Evolutionary conservation across 2,113 vertebrate species (phyloP), one percentile per base, ranked within the genome.

Genomic region (Daboia siamensis): DNA sequence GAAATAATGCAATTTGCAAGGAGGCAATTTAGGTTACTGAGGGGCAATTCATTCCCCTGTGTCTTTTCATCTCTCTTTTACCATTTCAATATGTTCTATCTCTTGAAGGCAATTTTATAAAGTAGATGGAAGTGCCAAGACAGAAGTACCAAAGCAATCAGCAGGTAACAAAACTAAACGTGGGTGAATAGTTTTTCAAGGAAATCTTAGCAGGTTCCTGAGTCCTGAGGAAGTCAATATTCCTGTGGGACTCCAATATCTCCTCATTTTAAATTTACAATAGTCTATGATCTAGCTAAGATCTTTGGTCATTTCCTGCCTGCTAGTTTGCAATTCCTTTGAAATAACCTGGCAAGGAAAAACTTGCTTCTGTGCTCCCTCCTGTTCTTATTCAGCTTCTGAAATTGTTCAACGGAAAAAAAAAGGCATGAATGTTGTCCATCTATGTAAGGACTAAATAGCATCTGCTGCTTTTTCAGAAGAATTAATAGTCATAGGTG

Each of bases 1-100:
- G 88, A 90, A 86, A 85, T 59, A 86, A 59, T 90, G 64, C 84
- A 48, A 7, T 17, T 86, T 69, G 0, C 1, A 57, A 61, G 3
- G n/a, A 69, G 3, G 39, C 69, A 89, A 24, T 59, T 88, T 20
- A 1, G 51, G 89, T 48, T 91, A 93, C 94, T 90, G 1, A 94
- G 59, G 0, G 33, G 26, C 1, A 80, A 0, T 91, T 86, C 33
- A 88, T 91, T 96, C 90, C 93, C 26, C 26, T 1, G 51, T n/a
- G 4, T 92, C 33, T 6, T 54, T 90, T 7, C 2, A 33, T 86
- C 74, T 57, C 88, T 86, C 17, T 92, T 84, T 46, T 3, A 24
- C 54, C 8, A 33, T 90, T 86, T 92, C n/a, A 69, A 57, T 86
- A 57, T 69, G 54, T 88, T 88, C 13, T 0, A 39, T 51, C 26